Evolutionary conservation across 2,888 invertebrate genomes (phyloP), one percentile per base, ranked within the genome.

Genomic region (Mylabris sibirica): DNA sequence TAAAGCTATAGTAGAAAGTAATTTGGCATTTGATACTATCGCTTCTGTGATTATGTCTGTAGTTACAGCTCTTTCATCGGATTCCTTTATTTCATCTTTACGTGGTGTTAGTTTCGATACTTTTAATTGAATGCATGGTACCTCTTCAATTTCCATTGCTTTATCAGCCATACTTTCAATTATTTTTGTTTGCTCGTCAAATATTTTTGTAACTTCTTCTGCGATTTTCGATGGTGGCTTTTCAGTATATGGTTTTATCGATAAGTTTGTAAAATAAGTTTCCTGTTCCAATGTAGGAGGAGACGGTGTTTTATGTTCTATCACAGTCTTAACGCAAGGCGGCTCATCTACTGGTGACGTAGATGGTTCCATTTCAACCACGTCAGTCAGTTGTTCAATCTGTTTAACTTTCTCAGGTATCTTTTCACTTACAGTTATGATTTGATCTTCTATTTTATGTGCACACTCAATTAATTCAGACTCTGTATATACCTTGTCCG

Each of bases 1-100:
- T 59, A 82, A 66, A 5, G 81, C 81, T 64, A 82, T 82, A 4
- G 77, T 74, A 9, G 82, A 80, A 24, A 83, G 75, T 60, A 83
- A 64, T 70, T 79, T 80, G 2, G 81, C 79, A 67, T 82, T 79
- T 2, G 80, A 72, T 12, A 79, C 67, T 26, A 83, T 69, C 49
- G 79, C 81, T 75, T 81, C 78, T 71, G 77, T 78, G 30, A 82
- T 76, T 20, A 80, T 76, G 63, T 76, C 73, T 20, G 66, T 73
- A 20, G 69, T 63, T 20, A 22, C 38, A 17, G 24, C 30, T 49
- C 8, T 38, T 20, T 62, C 34, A 26, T 20, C 5, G 34, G 26
- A 57, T 14, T 34, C 14, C 0, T 34, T 66, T 3, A 3, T 26
- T 34, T 64, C 57, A 17, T 53, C 34, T 11, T 64, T 44, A 53